Evolutionary conservation across 1,140 invertebrate genomes (phyloP).

Genomic region (Drosophila funebris): DNA sequence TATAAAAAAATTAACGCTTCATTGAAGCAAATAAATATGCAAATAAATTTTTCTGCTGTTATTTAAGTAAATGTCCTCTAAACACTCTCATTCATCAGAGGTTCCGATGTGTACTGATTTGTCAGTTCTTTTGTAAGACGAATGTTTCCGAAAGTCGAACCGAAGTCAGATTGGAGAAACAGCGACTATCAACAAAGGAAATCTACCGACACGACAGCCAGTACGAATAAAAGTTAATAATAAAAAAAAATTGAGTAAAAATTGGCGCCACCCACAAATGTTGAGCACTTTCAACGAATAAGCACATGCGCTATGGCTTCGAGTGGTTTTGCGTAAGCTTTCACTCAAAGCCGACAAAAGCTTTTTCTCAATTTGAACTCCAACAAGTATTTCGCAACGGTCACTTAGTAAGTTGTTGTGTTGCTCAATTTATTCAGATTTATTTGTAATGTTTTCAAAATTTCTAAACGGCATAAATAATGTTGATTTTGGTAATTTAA

Average conservation of each 20-base stretch:
- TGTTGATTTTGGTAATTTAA: no score
- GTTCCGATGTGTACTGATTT: slow-evolving; percentile 24
- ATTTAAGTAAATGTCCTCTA: neutral
- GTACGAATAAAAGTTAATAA: slow-evolving; percentile 22
- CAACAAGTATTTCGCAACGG: slow-evolving; percentile 8
- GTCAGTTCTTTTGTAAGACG: slow-evolving; percentile 2
- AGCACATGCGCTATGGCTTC: slow-evolving; percentile 43
- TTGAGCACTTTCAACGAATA: slow-evolving; percentile 19
- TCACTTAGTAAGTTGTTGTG: neutral
- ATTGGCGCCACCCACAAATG: slow-evolving; percentile 73
- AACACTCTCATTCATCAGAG: neutral
- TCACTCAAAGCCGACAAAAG: slow-evolving; percentile 46
- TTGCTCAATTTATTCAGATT: no score
- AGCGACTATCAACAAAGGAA: slow-evolving; percentile 2
- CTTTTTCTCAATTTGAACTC: slow-evolving; percentile 39
- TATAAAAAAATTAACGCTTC: no score
- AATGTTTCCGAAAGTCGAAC: neutral
- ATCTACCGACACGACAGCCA: slow-evolving; percentile 15
- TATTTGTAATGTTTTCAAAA: no score
- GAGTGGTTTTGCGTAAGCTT: slow-evolving; percentile 39
- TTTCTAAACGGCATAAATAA: neutral
- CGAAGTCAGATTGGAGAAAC: slow-evolving; percentile 8
- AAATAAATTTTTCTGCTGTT: neutral
- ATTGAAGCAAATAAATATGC: no score
- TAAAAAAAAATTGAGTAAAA: slow-evolving; percentile 43